Base-by-base conservation (phyloP, 2,797 vertebrate genomes). In the Sarcophilus harrisii region DNA sequence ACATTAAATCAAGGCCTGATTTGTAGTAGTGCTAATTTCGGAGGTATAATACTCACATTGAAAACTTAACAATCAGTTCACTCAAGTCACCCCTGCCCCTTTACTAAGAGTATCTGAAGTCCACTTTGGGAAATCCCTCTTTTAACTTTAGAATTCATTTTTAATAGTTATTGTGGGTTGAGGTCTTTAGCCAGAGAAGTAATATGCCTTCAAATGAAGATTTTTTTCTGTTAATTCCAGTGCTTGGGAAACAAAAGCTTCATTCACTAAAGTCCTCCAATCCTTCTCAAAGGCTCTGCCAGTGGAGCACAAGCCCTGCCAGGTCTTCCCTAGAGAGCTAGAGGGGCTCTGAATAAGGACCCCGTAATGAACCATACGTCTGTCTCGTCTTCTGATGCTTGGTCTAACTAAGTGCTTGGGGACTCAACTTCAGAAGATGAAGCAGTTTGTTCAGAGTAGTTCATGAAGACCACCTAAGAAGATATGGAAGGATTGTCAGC, bases 381-480 rank as follows among this genome's bases (percentile, higher is more conserved):
- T 24, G 38, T 24, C 73, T 45, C 45, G n/a, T 81, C 21, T 10
- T 27, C 8, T 27, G 21, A 8, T 73, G 73, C 38, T 45, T 45
- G 38, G 21, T 38, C 38, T 81, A 81, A n/a, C 21, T 10, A 45
- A 45, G 8, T 21, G 18, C 18, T 10, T 45, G n/a, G n/a, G 2
- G n/a, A 1, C 18, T 81, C 18, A 38, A 81, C 66, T n/a, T 81
- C 66, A 66, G 32, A 66, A 66, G 62, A 32, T 66, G 62, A 66
- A 18, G 16, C n/a, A 38, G 16, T 73, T 45, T 81, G 21, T 45
- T 81, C 21, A 45, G 73, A 81, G 73, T 24, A 38, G 66, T 81
- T 38, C 66, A 24, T 24, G 54, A 92, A 97, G 89, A 91, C 55
- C 95, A 94, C 94, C 96, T 93, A 92, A 57, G 91, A 81, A 81